Evolutionary conservation across 2,113 vertebrate genomes (phyloP).

Genomic region (Accipiter virgatus): DNA sequence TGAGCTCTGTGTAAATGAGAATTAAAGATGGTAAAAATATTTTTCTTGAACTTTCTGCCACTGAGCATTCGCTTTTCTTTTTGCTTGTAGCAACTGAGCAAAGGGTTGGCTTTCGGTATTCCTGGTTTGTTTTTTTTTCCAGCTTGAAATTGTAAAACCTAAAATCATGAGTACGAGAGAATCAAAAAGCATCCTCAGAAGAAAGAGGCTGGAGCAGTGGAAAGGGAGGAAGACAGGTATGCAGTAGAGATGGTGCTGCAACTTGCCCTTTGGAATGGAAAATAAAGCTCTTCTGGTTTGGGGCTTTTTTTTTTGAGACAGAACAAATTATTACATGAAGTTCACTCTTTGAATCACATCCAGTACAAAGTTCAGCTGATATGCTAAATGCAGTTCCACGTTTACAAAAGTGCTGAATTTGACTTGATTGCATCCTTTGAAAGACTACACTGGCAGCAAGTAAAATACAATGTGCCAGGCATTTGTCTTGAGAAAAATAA

Average conservation of each 20-base stretch:
- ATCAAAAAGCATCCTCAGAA: neutral
- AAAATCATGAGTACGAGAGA: fast-evolving
- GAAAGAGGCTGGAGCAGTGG: neutral
- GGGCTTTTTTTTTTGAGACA: neutral
- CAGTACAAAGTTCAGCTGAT: constrained; percentile 39
- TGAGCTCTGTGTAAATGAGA: neutral
- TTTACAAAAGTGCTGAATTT: neutral
- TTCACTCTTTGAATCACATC: neutral
- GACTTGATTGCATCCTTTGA: neutral
- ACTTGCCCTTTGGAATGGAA: constrained; percentile 40
- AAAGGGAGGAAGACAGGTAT: neutral
- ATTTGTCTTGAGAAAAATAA: neutral
- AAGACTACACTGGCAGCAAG: neutral
- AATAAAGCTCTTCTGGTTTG: neutral
- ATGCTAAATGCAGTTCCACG: neutral
- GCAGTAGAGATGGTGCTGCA: neutral
- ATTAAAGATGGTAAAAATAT: neutral
- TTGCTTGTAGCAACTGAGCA: neutral
- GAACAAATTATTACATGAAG: constrained; percentile 20
- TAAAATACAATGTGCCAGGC: neutral
- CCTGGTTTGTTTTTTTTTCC: neutral
- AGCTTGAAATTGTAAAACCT: neutral
- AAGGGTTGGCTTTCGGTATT: neutral
- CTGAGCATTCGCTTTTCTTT: neutral
- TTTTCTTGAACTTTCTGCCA: neutral